Conservation (phyloP, 2,113 vertebrate species). For the Elachura formosa region DNA sequence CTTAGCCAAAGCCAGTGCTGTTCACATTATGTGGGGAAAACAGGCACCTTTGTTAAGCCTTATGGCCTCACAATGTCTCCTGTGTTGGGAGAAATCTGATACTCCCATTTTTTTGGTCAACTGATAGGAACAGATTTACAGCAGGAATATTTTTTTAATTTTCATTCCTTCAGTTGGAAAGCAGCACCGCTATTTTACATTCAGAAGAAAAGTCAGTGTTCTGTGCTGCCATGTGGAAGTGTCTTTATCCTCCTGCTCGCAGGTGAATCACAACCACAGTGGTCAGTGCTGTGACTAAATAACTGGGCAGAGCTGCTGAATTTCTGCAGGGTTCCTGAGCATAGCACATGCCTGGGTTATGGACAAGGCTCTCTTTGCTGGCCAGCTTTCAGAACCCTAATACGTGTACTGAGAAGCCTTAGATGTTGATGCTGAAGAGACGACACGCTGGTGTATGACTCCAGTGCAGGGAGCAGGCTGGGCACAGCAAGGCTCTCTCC, state of each 20-base stretch:
- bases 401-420: background rate
- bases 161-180: background rate
- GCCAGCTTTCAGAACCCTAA: background rate
- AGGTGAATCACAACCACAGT: background rate
- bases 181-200: background rate
- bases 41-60: background rate
- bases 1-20: background rate
- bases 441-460: no score
- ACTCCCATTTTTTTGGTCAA: background rate
- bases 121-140: background rate
- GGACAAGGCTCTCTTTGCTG: background rate
- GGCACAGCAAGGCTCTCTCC: background rate
- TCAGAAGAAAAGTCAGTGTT: background rate
- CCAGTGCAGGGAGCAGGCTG: background rate
- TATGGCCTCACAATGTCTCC: background rate
- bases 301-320: background rate
- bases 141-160: background rate
- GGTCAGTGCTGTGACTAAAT: background rate
- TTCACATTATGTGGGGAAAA: background rate
- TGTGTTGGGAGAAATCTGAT: background rate
- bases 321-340: background rate
- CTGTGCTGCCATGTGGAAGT: background rate
- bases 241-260: background rate
- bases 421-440: background rate
- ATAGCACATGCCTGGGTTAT: background rate